Evolutionary conservation across 1,140 invertebrate genomes (phyloP), one percentile per base, ranked within the genome.

Genomic region (Calephelis virginiensis): DNA sequence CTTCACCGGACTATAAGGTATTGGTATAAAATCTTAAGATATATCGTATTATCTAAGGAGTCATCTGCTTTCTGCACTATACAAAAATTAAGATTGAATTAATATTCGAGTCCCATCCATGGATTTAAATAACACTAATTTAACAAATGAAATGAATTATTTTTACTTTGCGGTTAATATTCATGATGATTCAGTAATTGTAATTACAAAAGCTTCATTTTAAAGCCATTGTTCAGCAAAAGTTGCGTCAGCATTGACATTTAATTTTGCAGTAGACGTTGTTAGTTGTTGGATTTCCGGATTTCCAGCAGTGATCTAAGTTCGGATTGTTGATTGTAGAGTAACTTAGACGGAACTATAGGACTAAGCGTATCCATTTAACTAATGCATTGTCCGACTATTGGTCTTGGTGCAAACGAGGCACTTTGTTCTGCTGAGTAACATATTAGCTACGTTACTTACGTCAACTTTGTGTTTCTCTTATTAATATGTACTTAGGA

Each of bases 371-470:
- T 82, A 88, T 81, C 80, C 87, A 90, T 88, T 88, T 84, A 90
- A 84, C 83, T 90, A 88, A 88, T 88, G 85, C 83, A 80, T 82
- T 85, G 85, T 86, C 87, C 82, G 84, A 85, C 80, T 87, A 81
- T 85, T 86, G 84, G 85, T 85, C 82, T 90, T 87, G 77, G 78
- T 83, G 81, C 81, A 81, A 86, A 86, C 84, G 81, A 84, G 80
- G 82, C 83, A 82, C 84, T 89, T 84, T 86, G 76, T 85, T 86
- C 80, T 65, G 69, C 75, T 80, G 71, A 86, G 76, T 81, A 83
- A 85, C 80, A 76, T 85, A 86, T 86, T 81, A 80, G 76, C 80
- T 80, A 73, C 76, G 70, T 79, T 78, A 72, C 76, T 78, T 75
- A 73, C 75, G 73, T 66, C 49, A 73, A 76, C 72, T 77, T 67